These are phyloP conservation scores for Phyllotis vaccarum DNA, from an alignment of 2,797 vertebrate genomes.

Conservation along the genomic window DNA sequence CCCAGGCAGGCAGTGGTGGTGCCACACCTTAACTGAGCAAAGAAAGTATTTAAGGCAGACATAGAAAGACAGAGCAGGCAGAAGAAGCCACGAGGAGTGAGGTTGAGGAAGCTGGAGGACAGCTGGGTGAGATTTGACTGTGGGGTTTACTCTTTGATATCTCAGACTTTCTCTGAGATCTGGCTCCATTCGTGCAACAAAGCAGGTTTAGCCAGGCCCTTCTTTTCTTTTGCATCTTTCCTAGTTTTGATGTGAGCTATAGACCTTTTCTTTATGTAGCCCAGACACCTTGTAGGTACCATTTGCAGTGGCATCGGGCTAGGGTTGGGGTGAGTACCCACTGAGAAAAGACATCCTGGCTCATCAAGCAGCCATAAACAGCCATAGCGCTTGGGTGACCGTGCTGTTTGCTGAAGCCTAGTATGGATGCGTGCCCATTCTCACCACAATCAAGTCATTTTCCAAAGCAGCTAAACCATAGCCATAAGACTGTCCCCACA, in stretches of 20 bases:
- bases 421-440: not conserved
- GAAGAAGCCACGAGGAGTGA: too few species aligned
- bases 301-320: not conserved
- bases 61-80: too few species aligned
- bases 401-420: not conserved
- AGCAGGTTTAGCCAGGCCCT: not conserved
- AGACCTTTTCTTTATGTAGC: not conserved
- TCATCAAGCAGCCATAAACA: not conserved
- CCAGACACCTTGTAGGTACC: not conserved
- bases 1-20: too few species aligned
- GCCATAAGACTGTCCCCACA: not conserved
- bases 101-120: too few species aligned
- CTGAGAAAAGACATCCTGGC: not conserved
- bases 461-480: constrained; percentile 45
- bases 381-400: not conserved
- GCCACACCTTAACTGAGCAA: too few species aligned
- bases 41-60: too few species aligned
- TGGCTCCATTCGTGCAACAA: too few species aligned
- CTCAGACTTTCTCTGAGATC: too few species aligned
- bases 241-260: not conserved
- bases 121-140: too few species aligned
- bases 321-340: not conserved
- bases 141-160: too few species aligned
- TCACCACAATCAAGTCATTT: not conserved
- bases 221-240: not conserved